Conservation (phyloP, 1,140 invertebrate genomes). For the Eueides isabella region DNA sequence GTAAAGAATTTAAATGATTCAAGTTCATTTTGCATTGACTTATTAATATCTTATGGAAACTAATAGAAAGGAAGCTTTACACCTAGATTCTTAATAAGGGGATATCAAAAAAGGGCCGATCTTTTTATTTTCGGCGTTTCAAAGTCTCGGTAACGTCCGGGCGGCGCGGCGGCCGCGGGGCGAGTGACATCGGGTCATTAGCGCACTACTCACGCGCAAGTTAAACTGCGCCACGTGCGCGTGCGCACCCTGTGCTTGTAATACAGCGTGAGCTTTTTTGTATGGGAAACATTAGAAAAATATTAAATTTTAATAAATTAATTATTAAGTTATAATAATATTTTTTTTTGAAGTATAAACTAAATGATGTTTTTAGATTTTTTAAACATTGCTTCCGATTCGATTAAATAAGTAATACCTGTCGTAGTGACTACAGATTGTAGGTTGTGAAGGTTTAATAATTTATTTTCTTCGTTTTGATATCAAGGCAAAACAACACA, state of each 20-base stretch:
- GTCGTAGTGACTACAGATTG: too few relatives aligned
- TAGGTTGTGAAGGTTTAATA: too few relatives aligned
- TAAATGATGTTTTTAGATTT: too few relatives aligned
- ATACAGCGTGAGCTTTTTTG: slow-evolving; percentile 47
- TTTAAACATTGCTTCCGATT: too few relatives aligned
- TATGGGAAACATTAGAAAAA: neutral
- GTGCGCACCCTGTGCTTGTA: slow-evolving; percentile 51
- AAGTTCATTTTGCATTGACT: neutral
- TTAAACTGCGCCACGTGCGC: slow-evolving; percentile 72
- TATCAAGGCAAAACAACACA: too few relatives aligned
- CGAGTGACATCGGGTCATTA: slow-evolving; percentile 63
- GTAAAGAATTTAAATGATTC: neutral
- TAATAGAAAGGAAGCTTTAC: slow-evolving; percentile 30
- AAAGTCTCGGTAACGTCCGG: slow-evolving; percentile 45
- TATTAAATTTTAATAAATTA: neutral
- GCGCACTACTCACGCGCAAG: slow-evolving; percentile 65
- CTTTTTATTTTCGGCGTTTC: slow-evolving; percentile 41
- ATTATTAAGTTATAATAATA: neutral
- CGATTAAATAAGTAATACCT: too few relatives aligned
- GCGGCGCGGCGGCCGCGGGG: slow-evolving; percentile 39
- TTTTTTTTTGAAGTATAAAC: neutral
- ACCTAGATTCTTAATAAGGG: slow-evolving; percentile 35
- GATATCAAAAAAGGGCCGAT: slow-evolving; percentile 33
- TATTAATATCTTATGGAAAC: slow-evolving; percentile 5
- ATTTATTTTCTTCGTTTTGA: too few relatives aligned